Conservation (phyloP, 92 coral and sea anemone genomes). For the Epizoanthus ramosus region DNA sequence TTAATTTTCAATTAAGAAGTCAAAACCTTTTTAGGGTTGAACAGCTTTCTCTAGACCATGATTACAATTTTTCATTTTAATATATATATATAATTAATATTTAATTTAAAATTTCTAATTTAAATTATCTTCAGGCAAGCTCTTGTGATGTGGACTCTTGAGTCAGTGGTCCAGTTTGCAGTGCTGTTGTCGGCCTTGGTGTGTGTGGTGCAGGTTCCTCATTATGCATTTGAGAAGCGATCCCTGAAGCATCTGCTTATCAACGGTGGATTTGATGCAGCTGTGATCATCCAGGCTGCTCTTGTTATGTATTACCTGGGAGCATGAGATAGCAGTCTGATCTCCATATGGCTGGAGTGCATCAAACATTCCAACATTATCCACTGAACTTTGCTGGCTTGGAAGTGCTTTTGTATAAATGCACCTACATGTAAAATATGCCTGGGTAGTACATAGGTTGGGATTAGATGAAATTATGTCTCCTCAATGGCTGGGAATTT, state of each 20-base stretch:
- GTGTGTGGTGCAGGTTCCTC: slow-evolving; percentile 17
- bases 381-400: no score
- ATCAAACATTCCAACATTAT: no score
- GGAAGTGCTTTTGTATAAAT: no score
- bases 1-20: neutral
- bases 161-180: neutral
- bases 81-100: neutral
- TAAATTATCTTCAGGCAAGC: neutral
- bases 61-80: no score
- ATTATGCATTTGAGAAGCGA: slow-evolving; percentile 8
- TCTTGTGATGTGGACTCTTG: neutral
- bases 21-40: no score
- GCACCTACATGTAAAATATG: no score
- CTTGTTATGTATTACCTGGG: slow-evolving; percentile 15
- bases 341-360: no score
- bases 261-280: slow-evolving; percentile 15
- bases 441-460: no score
- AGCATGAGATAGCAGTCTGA: neutral
- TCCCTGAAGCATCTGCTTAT: slow-evolving; percentile 11
- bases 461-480: no score
- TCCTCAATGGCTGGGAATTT: no score
- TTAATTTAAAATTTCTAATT: neutral
- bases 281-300: slow-evolving; percentile 15
- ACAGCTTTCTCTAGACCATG: no score
- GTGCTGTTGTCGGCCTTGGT: slow-evolving; percentile 12